Conservation (phyloP, 2,113 vertebrate species). For the Lepisosteus oculatus region DNA sequence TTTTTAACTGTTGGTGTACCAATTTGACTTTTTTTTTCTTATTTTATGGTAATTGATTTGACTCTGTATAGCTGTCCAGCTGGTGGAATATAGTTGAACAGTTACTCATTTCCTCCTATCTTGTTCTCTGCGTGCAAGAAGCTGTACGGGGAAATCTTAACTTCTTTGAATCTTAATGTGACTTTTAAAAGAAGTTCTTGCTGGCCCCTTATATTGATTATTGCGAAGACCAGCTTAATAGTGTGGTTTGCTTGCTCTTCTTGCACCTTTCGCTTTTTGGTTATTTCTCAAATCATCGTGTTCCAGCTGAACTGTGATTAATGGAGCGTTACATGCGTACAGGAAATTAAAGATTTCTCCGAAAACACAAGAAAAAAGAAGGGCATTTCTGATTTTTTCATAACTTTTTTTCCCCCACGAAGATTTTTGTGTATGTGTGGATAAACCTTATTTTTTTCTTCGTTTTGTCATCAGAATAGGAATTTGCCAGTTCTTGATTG, state of each 20-base stretch:
- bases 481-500: neutral
- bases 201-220: neutral
- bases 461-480: constrained; percentile 6
- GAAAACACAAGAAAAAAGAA: neutral
- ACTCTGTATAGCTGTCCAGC: neutral
- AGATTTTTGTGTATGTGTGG: too few species aligned
- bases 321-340: neutral
- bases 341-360: neutral
- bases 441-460: too few species aligned
- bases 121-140: constrained; percentile 1
- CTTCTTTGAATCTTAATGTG: constrained; percentile 15
- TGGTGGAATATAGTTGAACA: neutral
- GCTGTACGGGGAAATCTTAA: neutral
- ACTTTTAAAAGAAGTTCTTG: neutral
- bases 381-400: too few species aligned
- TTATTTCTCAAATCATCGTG: neutral
- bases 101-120: neutral
- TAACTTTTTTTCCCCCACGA: too few species aligned
- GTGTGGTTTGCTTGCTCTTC: neutral
- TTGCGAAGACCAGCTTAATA: neutral
- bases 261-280: neutral
- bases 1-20: too few species aligned
- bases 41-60: neutral
- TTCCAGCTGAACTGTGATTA: neutral
- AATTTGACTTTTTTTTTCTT: too few species aligned